Conservation (phyloP, 2,797 vertebrate genomes). For the Sebastes hubbsi region DNA sequence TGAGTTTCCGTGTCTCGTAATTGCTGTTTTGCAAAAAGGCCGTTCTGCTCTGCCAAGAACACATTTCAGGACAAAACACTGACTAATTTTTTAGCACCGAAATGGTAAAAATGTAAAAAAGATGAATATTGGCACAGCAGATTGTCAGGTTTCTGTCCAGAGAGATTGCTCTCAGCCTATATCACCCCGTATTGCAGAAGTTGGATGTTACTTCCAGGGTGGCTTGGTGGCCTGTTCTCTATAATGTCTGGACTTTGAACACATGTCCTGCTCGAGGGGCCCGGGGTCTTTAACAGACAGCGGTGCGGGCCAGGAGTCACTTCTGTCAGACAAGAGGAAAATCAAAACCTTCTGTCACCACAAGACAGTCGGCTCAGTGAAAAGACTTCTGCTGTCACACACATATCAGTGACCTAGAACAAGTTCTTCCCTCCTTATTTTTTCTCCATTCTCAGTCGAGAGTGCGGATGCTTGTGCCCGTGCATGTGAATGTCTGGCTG, state of each 20-base stretch:
- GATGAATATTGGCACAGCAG: slow-evolving; percentile 38
- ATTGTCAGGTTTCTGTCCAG: slow-evolving; percentile 42
- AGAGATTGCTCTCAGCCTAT: slow-evolving; percentile 14
- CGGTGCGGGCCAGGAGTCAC: slow-evolving; percentile 51
- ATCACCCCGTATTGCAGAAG: neutral
- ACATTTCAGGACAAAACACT: slow-evolving; percentile 48
- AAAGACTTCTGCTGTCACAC: slow-evolving; percentile 56
- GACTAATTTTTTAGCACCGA: slow-evolving; percentile 44
- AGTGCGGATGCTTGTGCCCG: slow-evolving; percentile 23
- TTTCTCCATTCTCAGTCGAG: slow-evolving; percentile 28
- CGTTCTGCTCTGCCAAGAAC: slow-evolving; percentile 52
- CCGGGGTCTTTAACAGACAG: slow-evolving; percentile 57
- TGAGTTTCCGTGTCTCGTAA: slow-evolving; percentile 60
- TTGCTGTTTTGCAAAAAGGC: slow-evolving; percentile 52
- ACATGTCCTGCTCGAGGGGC: slow-evolving; percentile 38
- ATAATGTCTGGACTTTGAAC: slow-evolving; percentile 27
- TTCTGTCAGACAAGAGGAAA: slow-evolving; percentile 64
- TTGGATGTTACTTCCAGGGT: slow-evolving; percentile 1
- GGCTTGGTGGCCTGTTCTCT: neutral
- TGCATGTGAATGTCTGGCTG: slow-evolving; percentile 40
- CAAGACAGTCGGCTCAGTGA: slow-evolving; percentile 39
- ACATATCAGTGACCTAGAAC: slow-evolving; percentile 48
- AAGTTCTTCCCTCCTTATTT: slow-evolving; percentile 57
- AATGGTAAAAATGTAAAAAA: slow-evolving; percentile 46
- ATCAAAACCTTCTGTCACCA: slow-evolving; percentile 67